Evolutionary conservation across 1,140 invertebrate genomes (phyloP).

Genomic region (Neodiprion virginianus): DNA sequence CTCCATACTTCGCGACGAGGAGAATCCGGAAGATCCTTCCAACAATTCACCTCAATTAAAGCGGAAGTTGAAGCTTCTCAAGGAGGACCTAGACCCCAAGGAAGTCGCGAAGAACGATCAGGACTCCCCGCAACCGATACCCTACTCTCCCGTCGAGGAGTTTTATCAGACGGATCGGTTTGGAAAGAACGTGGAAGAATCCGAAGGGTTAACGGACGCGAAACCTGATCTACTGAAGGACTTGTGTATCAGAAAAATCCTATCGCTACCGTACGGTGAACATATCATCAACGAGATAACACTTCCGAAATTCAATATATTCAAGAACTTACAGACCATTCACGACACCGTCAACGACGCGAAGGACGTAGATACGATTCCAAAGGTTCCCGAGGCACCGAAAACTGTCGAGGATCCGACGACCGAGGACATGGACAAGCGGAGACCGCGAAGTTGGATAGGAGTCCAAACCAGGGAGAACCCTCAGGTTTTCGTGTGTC

Average conservation of each 20-base stretch:
- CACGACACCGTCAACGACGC: slow-evolving; percentile 35
- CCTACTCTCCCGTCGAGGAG: slow-evolving; percentile 44
- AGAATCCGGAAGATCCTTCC: slow-evolving; percentile 32
- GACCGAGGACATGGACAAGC: slow-evolving; percentile 46
- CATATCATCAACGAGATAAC: slow-evolving; percentile 72
- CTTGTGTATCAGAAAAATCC: slow-evolving; percentile 69
- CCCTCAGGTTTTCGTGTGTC: slow-evolving; percentile 68
- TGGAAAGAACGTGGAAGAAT: slow-evolving; percentile 6
- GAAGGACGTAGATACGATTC: slow-evolving; percentile 9
- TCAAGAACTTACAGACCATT: slow-evolving; percentile 55
- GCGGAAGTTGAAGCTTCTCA: slow-evolving; percentile 31
- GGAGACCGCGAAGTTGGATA: slow-evolving; percentile 62
- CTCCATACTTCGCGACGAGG: slow-evolving; percentile 48
- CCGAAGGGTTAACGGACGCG: slow-evolving; percentile 13
- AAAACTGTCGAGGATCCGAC: slow-evolving; percentile 36
- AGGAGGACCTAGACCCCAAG: slow-evolving; percentile 18
- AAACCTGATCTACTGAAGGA: slow-evolving; percentile 56
- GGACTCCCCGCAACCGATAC: slow-evolving; percentile 33
- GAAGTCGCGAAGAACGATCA: slow-evolving; percentile 17
- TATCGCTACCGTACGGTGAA: slow-evolving; percentile 69
- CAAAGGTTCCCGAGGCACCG: slow-evolving; percentile 6
- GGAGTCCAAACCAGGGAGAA: slow-evolving; percentile 66
- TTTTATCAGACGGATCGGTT: slow-evolving; percentile 31
- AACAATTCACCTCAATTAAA: slow-evolving; percentile 32
- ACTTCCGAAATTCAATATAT: slow-evolving; percentile 65